Base-by-base conservation (phyloP, 2,113 vertebrate species). In the Callorhinus ursinus region DNA sequence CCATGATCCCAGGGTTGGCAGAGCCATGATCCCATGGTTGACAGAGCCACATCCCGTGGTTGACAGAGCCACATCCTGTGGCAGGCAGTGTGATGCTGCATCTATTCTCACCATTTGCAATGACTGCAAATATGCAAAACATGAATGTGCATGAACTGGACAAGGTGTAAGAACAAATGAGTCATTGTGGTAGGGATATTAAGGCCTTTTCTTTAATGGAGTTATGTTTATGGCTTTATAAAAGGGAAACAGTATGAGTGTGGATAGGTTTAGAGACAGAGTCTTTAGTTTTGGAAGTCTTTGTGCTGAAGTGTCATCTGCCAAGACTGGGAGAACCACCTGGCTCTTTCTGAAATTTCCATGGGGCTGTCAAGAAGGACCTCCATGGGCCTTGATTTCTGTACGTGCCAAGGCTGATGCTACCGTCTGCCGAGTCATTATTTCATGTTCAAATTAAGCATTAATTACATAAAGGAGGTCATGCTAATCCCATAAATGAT, bases 91-190 rank as follows among this genome's bases (percentile, higher is more conserved):
- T 7, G 6, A 24, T 33, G 42, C 42, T 42, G 36, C 8, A 21
- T 61, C 18, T 36, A 0, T n/a, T 57, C 7, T 11, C 28, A 16
- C 31, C 26, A 2, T 5, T 1, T 11, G 18, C 18, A 26, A n/a
- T 76, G n/a, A 36, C 31, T 28, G 7, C 55, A 28, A 8, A 46
- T 22, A 15, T 10, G 19, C n/a, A 55, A 9, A 76, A 14, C 11
- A 46, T 4, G 8, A n/a, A 8, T 0, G 1, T 36, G 1, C 67
- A 1, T 1, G 28, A 18, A 15, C 80, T 55, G 46, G 39, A 22
- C 2, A 7, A 28, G 69, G 55, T 39, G 4, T 36, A 1, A 67
- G 57, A 33, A 16, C 28, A 57, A 18, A 9, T 7, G 87, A 8
- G 61, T 42, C 14, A 11, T 18, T 3, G 1, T 16, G 26, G 16